A percentile compares a stretch with the other conserved stretches of the same genome.
These are phyloP conservation scores for Tortrix viridana DNA, from an alignment of 2,888 invertebrate species.

Conservation along the genomic window DNA sequence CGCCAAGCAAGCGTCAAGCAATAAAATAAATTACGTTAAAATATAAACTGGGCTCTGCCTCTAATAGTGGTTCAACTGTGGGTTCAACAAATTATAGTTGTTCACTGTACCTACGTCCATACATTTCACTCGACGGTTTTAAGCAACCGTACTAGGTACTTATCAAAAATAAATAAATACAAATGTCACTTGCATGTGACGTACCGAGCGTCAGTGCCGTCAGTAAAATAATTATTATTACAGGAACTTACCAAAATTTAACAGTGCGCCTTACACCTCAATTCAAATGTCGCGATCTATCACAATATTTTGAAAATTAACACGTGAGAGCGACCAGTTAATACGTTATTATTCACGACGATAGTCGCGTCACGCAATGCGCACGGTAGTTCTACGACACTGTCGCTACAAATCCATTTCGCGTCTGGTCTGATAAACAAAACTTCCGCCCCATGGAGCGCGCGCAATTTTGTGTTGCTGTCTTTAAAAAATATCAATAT, in stretches of 20 bases:
- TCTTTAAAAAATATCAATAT: slow-evolving; percentile 2
- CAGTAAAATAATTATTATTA: slow-evolving; percentile 17
- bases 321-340: slow-evolving; percentile 33
- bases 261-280: slow-evolving; percentile 14
- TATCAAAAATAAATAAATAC: background rate
- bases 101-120: too few species aligned
- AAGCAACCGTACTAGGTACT: too few species aligned
- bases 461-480: slow-evolving; percentile 71
- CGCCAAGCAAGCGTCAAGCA: background rate
- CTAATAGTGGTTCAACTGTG: too few species aligned
- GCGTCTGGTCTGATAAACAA: slow-evolving; percentile 75
- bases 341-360: slow-evolving; percentile 43
- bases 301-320: slow-evolving; percentile 35
- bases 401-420: slow-evolving; percentile 44
- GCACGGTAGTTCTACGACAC: slow-evolving; percentile 54
- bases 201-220: slow-evolving; percentile 11
- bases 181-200: background rate
- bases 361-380: slow-evolving; percentile 60
- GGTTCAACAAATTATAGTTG: too few species aligned
- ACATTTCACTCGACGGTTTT: too few species aligned
- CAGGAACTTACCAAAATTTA: slow-evolving; percentile 27
- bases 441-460: slow-evolving; percentile 73
- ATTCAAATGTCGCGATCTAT: slow-evolving; percentile 20
- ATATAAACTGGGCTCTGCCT: too few species aligned
- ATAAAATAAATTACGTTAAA: too few species aligned